Conservation (phyloP, 2,797 vertebrate genomes). For the Phataginus tricuspis region DNA sequence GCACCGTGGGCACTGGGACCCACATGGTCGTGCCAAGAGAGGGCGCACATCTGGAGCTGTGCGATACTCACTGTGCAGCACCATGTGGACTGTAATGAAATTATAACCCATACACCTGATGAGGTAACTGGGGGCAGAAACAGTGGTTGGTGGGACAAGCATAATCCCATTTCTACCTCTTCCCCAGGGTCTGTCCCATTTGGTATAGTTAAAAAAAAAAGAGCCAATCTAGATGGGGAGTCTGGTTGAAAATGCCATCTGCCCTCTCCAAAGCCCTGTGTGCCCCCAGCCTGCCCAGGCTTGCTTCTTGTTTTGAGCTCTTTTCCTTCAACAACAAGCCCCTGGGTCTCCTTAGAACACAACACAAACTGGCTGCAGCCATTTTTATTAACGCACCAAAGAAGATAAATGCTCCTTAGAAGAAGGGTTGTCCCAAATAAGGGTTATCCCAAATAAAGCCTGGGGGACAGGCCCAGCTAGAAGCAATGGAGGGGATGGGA, state of each 20-base stretch:
- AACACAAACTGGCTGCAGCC: neutral
- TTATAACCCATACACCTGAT: neutral
- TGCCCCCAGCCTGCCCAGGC: neutral
- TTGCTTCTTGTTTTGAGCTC: neutral
- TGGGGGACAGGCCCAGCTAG: neutral
- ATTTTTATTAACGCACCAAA: neutral
- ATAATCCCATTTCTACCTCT: neutral
- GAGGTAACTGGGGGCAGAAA: neutral
- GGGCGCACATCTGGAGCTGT: neutral
- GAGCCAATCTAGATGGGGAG: neutral
- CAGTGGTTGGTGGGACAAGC: neutral
- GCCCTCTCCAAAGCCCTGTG: neutral
- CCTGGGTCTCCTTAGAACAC: neutral
- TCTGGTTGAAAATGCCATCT: fast-evolving
- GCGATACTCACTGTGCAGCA: neutral
- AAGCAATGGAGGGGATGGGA: neutral
- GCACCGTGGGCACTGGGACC: neutral
- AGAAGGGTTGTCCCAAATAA: neutral
- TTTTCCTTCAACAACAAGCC: neutral
- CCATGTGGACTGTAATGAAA: neutral
- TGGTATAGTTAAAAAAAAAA: neutral
- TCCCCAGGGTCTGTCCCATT: neutral
- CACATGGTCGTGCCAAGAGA: neutral
- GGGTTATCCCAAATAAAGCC: neutral
- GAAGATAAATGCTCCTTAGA: neutral